Conservation (phyloP, 1,140 invertebrate genomes). For the Formica exsecta region DNA sequence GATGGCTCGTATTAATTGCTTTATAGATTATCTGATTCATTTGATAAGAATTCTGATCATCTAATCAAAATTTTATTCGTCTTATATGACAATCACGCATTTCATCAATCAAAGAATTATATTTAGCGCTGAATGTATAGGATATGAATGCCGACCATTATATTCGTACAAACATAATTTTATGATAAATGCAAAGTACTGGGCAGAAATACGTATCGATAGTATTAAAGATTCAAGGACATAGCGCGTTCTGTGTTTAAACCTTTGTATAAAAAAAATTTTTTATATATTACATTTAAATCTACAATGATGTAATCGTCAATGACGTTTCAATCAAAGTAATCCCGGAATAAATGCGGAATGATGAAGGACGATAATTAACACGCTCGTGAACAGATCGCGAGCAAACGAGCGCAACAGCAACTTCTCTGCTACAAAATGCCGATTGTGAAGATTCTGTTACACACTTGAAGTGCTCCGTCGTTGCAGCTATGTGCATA, state of each 20-base stretch:
- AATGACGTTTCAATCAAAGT: slow-evolving; percentile 4
- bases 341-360: slow-evolving; percentile 35
- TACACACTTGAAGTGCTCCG: slow-evolving; percentile 30
- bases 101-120: slow-evolving; percentile 6
- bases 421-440: slow-evolving; percentile 21
- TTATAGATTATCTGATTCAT: background rate
- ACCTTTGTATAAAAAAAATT: background rate
- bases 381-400: slow-evolving; percentile 18
- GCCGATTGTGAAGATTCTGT: slow-evolving; percentile 45
- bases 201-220: background rate
- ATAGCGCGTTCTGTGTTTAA: background rate
- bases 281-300: background rate
- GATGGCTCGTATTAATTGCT: background rate
- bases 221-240: slow-evolving; percentile 14
- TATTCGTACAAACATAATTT: background rate
- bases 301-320: slow-evolving; percentile 12
- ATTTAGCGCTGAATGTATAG: background rate
- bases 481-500: slow-evolving; percentile 49
- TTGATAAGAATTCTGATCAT: background rate
- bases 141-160: slow-evolving; percentile 38
- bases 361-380: slow-evolving; percentile 44
- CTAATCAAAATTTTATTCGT: background rate
- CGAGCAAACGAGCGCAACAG: slow-evolving; percentile 21
- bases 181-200: background rate
- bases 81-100: background rate